phyloP scores from a whole-genome alignment of 2,888 invertebrate genomes.

The Tubulanus polymorphus region DNA sequence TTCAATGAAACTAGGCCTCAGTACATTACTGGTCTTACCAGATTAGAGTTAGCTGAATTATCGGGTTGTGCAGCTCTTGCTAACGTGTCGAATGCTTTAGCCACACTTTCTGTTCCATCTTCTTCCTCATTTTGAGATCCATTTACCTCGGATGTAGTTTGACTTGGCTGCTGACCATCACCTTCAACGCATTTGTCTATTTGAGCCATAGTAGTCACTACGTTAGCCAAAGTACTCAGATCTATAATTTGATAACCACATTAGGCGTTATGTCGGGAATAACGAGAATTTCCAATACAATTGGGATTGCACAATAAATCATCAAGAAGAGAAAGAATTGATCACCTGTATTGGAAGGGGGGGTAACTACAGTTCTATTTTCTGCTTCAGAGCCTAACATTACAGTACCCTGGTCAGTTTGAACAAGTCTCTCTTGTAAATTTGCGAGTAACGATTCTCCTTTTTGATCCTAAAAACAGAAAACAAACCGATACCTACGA shows the following conservation, averaged over 20 bases:
- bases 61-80: slow-evolving; percentile 56
- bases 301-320: no score
- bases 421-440: slow-evolving; percentile 49
- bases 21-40: no score
- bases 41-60: background rate
- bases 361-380: background rate
- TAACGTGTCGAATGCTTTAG: slow-evolving; percentile 71
- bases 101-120: slow-evolving; percentile 56
- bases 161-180: slow-evolving; percentile 17
- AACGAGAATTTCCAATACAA: no score
- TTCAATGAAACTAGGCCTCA: no score
- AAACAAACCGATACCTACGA: background rate
- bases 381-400: slow-evolving; percentile 22
- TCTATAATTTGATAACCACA: no score
- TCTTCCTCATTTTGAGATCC: slow-evolving; percentile 19
- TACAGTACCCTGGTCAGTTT: slow-evolving; percentile 48
- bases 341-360: background rate
- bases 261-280: no score
- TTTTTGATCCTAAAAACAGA: background rate
- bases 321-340: background rate
- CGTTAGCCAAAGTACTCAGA: slow-evolving; percentile 56
- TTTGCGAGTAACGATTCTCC: slow-evolving; percentile 41
- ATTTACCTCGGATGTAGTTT: background rate
- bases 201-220: slow-evolving; percentile 55
- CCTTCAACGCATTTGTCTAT: slow-evolving; percentile 46